These are phyloP conservation scores for Chiroxiphia lanceolata DNA, from an alignment of 2,797 vertebrate species.

Conservation along the genomic window DNA sequence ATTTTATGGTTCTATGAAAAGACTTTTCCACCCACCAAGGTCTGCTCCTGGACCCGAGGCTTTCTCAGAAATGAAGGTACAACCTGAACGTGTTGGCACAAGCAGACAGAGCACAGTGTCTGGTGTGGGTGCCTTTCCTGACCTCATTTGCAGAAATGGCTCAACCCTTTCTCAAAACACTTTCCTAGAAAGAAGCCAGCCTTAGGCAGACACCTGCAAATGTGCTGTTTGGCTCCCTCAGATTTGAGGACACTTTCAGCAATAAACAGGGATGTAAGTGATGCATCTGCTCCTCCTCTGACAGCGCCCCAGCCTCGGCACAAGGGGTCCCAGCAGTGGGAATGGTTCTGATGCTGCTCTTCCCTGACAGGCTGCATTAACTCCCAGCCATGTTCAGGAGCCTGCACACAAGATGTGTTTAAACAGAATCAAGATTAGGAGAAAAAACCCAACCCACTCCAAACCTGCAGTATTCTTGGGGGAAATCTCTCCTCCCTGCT, in stretches of 20 bases:
- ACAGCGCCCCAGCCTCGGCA: background rate
- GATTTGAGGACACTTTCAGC: background rate
- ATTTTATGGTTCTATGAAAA: background rate
- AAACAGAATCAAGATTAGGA: background rate
- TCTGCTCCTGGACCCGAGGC: background rate
- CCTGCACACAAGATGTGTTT: background rate
- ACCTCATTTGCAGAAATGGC: background rate
- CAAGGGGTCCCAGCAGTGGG: background rate
- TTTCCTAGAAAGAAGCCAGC: background rate
- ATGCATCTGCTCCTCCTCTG: background rate
- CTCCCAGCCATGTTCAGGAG: rapidly evolving
- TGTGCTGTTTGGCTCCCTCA: background rate
- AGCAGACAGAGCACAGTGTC: background rate
- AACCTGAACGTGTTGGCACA: background rate
- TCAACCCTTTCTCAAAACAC: background rate
- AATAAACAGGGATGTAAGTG: background rate
- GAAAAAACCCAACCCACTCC: background rate
- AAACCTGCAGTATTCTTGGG: background rate
- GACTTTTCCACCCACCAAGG: background rate
- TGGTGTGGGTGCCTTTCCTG: background rate
- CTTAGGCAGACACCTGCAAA: background rate
- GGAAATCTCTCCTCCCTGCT: background rate
- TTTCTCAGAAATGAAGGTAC: background rate
- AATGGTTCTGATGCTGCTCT: background rate
- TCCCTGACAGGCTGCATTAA: background rate